Base-by-base conservation (phyloP, 2,113 vertebrate species). In the Anguilla rostrata region DNA sequence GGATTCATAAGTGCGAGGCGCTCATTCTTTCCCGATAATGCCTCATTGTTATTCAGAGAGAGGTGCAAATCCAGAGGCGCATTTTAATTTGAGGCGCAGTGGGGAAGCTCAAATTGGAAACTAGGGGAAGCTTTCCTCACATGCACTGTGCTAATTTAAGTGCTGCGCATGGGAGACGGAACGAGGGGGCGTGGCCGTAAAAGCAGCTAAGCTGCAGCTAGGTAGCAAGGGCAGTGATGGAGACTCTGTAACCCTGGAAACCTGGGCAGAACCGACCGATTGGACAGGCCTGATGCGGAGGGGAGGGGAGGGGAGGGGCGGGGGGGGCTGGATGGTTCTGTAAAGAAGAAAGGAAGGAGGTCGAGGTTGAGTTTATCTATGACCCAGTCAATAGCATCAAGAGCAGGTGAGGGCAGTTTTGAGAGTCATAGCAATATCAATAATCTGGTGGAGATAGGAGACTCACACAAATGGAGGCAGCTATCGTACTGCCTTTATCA, bases 111-210 rank as follows among this genome's bases (percentile, higher is more conserved):
- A 91, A 92, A 89, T 87, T 16, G 89, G 90, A 92, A 91, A 91
- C 91, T 86, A 89, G 86, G 43, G 88, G 89, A 85, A 83, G 87
- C 90, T 94, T 88, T 91, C 92, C 87, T 86, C 85, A 82, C 78
- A 88, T 87, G 89, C 88, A 91, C n/a, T 85, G 89, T 89, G 89
- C 92, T 92, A 93, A 94, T 93, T 93, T 93, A 93, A 91, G 88
- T 90, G 87, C 89, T 92, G 91, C 88, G 89, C 89, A 22, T 22
- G 18, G 41, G 82, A 89, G 87, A 91, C 87, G 86, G 86, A 89
- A 88, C 9, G 71, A 39, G 39, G 57, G 20, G 15, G 56, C 5
- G 34, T 15, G 18, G 29, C 20, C 85, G 89, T 90, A 89, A 90
- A 46, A 53, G 49, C 12, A 84, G 84, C 40, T 4, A 6, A 46